Conservation (phyloP, 1,140 invertebrate genomes). For the Ptiloglossa arizonensis region DNA sequence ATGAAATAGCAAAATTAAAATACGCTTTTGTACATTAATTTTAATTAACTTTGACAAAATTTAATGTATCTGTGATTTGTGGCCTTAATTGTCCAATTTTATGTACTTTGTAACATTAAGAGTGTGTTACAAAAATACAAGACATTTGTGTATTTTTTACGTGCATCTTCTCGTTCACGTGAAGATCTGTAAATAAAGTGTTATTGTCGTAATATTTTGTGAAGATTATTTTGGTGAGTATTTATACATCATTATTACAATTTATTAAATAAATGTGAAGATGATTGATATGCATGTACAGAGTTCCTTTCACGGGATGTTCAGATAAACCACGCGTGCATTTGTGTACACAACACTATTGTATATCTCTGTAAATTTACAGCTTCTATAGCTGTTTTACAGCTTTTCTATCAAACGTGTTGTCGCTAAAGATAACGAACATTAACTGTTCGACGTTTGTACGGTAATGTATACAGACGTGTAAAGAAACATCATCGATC, state of each 20-base stretch:
- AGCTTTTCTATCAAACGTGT: conserved; percentile 16
- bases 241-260: conserved; percentile 49
- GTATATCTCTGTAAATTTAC: conserved; percentile 34
- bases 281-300: conserved; percentile 40
- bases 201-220: conserved; percentile 41
- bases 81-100: conserved; percentile 16
- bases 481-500: not conserved
- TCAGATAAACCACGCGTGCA: conserved; percentile 20
- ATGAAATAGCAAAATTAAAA: conserved; percentile 11
- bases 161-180: conserved; percentile 37
- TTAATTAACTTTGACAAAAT: conserved; percentile 37
- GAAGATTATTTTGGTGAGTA: conserved; percentile 48
- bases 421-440: conserved; percentile 19
- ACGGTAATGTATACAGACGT: conserved; percentile 23
- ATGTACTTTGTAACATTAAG: conserved; percentile 11
- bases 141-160: conserved; percentile 42
- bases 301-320: conserved; percentile 3
- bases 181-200: conserved; percentile 41
- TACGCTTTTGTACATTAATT: conserved; percentile 11
- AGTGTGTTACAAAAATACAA: conserved; percentile 20
- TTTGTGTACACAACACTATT: conserved; percentile 25
- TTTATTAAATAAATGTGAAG: conserved; percentile 36
- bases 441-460: conserved; percentile 9
- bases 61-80: conserved; percentile 33
- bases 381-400: conserved; percentile 22